A percentile compares a stretch with the other conserved stretches of the same genome.
Conservation (phyloP, 2,113 vertebrate species). For the Lepidothrix coronata region DNA sequence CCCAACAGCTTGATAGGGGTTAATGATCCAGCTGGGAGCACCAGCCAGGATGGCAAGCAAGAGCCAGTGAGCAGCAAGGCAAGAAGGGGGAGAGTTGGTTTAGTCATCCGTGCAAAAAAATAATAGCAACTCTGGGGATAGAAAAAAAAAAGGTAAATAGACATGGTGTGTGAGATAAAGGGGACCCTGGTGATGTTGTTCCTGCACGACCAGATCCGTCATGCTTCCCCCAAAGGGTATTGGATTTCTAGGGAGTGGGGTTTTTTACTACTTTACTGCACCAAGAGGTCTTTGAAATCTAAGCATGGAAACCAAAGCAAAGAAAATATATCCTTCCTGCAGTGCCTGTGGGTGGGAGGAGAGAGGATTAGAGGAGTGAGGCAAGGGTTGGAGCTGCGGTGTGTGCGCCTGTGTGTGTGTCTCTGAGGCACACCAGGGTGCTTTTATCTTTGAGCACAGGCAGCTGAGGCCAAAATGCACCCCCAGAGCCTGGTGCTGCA, state of each 20-base stretch:
- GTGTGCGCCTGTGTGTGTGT: rapidly evolving
- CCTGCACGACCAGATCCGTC: background rate
- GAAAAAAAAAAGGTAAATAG: background rate
- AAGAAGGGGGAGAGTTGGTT: background rate
- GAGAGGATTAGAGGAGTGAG: background rate
- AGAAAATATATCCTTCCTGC: background rate
- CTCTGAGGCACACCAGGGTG: background rate
- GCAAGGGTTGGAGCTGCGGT: background rate
- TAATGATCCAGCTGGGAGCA: background rate
- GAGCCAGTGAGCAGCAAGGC: background rate
- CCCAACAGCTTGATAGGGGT: background rate
- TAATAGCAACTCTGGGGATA: background rate
- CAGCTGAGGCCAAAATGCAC: background rate
- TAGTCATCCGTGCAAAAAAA: background rate
- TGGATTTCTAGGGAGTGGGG: background rate
- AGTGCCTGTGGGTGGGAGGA: background rate
- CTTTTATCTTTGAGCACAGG: background rate
- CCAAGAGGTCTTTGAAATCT: background rate
- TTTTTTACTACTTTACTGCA: background rate
- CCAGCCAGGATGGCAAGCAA: background rate
- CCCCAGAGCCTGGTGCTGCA: background rate
- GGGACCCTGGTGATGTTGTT: background rate
- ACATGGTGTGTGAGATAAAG: background rate
- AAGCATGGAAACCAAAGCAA: background rate
- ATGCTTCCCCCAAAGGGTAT: background rate